A percentile compares a stretch with the other conserved stretches of the same genome.
phyloP scores from a whole-genome alignment of 2,797 vertebrate species.

The Rhinogobio ventralis region DNA sequence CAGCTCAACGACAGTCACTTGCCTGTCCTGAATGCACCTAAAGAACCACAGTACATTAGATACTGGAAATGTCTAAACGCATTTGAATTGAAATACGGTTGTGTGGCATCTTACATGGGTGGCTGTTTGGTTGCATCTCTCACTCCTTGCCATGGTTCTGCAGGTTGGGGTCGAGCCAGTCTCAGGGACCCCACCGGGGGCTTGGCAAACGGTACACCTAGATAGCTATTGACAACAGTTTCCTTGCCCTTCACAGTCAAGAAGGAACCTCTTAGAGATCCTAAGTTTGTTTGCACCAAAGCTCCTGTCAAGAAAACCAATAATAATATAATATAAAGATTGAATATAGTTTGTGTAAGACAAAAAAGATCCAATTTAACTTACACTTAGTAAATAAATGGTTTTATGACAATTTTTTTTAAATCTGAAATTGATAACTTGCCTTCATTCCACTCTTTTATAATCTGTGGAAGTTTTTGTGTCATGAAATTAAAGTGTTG shows the following conservation, averaged over 20 bases:
- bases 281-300: constrained; percentile 59
- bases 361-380: not conserved
- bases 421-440: not conserved
- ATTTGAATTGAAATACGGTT: not conserved
- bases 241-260: constrained; percentile 74
- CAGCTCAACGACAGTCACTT: not conserved
- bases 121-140: constrained; percentile 81
- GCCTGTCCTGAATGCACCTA: constrained; percentile 80
- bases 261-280: constrained; percentile 71
- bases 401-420: not conserved
- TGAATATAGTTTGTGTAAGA: not conserved
- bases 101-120: constrained; percentile 74
- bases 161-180: constrained; percentile 77
- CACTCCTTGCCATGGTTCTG: constrained; percentile 79
- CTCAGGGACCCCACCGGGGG: constrained; percentile 83
- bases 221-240: constrained; percentile 74
- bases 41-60: not conserved
- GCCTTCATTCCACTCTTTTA: constrained; percentile 57
- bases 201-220: constrained; percentile 85
- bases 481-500: constrained; percentile 73
- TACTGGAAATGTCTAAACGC: not conserved
- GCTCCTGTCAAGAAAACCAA: constrained; percentile 40
- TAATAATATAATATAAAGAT: not conserved
- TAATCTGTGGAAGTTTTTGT: constrained; percentile 67
- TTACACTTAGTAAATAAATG: not conserved